phyloP scores from a whole-genome alignment of 2,888 invertebrate genomes.

The Trachelus tabidus region DNA sequence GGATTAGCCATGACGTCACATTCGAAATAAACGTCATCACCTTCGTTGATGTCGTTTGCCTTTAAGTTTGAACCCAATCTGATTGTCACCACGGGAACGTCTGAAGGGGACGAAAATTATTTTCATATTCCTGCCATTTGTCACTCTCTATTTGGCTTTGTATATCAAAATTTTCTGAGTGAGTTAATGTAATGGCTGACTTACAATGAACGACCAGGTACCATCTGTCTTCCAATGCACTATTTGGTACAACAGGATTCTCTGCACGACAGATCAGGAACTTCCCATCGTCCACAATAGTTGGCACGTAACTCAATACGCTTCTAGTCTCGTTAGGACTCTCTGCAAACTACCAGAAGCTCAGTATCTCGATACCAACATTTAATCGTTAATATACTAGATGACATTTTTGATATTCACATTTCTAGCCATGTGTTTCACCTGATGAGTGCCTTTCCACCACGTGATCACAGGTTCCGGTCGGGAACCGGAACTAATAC shows the following conservation, averaged over 20 bases:
- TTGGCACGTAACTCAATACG: constrained; percentile 83
- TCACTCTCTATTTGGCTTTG: not conserved
- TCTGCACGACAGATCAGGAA: constrained; percentile 88
- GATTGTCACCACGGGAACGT: constrained; percentile 82
- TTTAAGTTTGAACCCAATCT: constrained; percentile 87
- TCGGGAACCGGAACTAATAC: constrained; percentile 85
- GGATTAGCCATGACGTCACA: constrained; percentile 88
- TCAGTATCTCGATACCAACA: constrained; percentile 28
- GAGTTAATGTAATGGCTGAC: constrained; percentile 58
- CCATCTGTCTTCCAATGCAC: constrained; percentile 87
- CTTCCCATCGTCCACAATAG: constrained; percentile 89
- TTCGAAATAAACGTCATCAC: constrained; percentile 90
- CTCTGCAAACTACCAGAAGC: constrained; percentile 69
- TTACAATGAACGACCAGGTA: constrained; percentile 87
- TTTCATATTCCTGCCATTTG: not conserved
- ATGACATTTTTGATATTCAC: constrained; percentile 70
- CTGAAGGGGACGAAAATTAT: constrained; percentile 66
- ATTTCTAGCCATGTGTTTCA: constrained; percentile 85
- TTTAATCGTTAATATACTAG: not conserved
- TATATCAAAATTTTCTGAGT: not conserved
- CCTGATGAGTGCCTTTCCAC: constrained; percentile 88
- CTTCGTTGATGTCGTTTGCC: constrained; percentile 88
- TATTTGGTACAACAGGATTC: constrained; percentile 85
- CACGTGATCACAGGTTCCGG: constrained; percentile 89
- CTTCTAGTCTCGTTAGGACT: constrained; percentile 82